Conservation (phyloP, 2,113 vertebrate genomes). For the Anseranas semipalmata region DNA sequence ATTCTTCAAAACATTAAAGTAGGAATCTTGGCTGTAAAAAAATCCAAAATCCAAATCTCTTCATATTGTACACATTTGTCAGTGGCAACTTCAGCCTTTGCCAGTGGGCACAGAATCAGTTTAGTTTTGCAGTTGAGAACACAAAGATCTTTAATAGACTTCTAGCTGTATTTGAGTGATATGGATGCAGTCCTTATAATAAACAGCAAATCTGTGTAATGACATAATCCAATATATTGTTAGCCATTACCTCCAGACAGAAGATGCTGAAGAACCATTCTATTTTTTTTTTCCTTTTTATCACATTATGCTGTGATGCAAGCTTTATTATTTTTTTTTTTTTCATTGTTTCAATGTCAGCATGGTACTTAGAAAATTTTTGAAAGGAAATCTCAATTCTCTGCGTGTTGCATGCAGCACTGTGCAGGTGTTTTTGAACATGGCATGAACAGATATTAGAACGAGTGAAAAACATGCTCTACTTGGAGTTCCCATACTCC, state of each 20-base stretch:
- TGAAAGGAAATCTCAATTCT: background rate
- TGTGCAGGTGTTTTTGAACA: background rate
- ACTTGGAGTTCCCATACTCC: background rate
- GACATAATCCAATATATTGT: background rate
- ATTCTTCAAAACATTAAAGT: background rate
- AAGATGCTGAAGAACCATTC: background rate
- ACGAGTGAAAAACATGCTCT: background rate
- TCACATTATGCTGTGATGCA: background rate
- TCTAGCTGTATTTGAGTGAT: background rate
- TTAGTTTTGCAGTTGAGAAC: background rate
- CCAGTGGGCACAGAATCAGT: background rate
- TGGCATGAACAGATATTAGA: background rate
- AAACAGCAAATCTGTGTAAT: background rate
- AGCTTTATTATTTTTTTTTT: background rate
- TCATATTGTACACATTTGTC: background rate
- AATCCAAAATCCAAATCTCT: background rate
- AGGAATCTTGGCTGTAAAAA: background rate
- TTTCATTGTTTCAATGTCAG: background rate
- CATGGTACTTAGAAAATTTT: background rate
- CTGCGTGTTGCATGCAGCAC: background rate
- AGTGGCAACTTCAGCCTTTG: background rate
- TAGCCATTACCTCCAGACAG: background rate
- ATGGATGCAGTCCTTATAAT: background rate
- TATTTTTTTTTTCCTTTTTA: background rate
- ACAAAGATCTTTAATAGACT: background rate